A percentile compares a stretch with the other conserved stretches of the same genome.
phyloP scores from a whole-genome alignment of 2,888 invertebrate genomes.

The Crioceris asparagi region DNA sequence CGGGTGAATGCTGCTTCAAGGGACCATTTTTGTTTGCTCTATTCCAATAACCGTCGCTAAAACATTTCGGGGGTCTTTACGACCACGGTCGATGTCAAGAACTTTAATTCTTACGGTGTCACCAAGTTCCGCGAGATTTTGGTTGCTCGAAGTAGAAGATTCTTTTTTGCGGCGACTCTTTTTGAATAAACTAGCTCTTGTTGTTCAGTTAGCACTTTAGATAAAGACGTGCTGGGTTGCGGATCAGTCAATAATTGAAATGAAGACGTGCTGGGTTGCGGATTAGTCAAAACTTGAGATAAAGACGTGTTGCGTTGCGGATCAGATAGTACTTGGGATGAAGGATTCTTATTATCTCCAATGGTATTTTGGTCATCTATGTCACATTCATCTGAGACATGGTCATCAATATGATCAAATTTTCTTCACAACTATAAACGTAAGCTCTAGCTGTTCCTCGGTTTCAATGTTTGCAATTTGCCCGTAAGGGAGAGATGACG shows the following conservation, averaged over 20 bases:
- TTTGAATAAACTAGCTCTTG: constrained; percentile 7
- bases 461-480: constrained; percentile 22
- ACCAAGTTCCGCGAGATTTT: constrained; percentile 7
- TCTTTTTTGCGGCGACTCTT: constrained; percentile 7
- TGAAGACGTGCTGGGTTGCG: neutral
- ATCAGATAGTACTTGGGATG: too few relatives aligned
- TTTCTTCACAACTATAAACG: constrained; percentile 18
- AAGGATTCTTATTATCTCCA: constrained; percentile 1
- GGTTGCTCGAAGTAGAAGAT: constrained; percentile 9
- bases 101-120: constrained; percentile 19
- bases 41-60: neutral
- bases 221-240: constrained; percentile 9
- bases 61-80: constrained; percentile 14
- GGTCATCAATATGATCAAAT: constrained; percentile 9
- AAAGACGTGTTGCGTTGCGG: neutral
- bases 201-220: constrained; percentile 5
- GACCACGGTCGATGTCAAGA: constrained; percentile 17
- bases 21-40: too few relatives aligned
- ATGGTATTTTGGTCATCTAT: constrained; percentile 5
- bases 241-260: too few relatives aligned
- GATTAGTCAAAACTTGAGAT: neutral
- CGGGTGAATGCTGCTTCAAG: too few relatives aligned
- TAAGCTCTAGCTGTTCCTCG: constrained; percentile 19
- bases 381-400: neutral
- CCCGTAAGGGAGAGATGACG: constrained; percentile 17